Evolutionary conservation across 1,140 invertebrate genomes (phyloP).

Genomic region (Caenorhabditis latens): DNA sequence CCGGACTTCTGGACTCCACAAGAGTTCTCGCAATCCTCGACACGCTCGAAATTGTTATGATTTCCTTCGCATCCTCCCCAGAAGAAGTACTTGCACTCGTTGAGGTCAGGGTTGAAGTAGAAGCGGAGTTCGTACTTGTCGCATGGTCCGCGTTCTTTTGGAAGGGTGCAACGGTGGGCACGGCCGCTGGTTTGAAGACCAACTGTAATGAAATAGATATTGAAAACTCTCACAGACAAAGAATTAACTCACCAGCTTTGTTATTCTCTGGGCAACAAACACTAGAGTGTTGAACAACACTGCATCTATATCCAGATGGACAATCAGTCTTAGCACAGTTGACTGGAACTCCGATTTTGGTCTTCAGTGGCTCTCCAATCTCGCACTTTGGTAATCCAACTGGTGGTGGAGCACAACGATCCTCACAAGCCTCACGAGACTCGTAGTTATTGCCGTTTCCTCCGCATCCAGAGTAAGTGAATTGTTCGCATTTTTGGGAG

Average conservation of each 20-base stretch:
- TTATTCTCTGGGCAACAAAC: slow-evolving; percentile 74
- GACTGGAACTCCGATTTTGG: slow-evolving; percentile 67
- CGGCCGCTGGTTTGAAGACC: slow-evolving; percentile 30
- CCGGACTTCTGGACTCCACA: slow-evolving; percentile 81
- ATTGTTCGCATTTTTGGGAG: slow-evolving; percentile 66
- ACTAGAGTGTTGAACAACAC: slow-evolving; percentile 59
- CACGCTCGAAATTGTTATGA: slow-evolving; percentile 85
- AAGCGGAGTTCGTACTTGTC: slow-evolving; percentile 76
- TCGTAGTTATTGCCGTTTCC: slow-evolving; percentile 79
- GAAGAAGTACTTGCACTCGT: slow-evolving; percentile 84
- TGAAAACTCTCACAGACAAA: neutral
- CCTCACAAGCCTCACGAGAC: slow-evolving; percentile 71
- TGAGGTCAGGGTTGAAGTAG: slow-evolving; percentile 74
- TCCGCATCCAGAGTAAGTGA: slow-evolving; percentile 75
- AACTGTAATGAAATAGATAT: neutral
- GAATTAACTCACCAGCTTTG: slow-evolving; percentile 60
- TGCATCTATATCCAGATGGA: slow-evolving; percentile 73
- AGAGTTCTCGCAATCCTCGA: slow-evolving; percentile 86
- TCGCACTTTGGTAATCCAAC: slow-evolving; percentile 66
- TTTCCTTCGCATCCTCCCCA: slow-evolving; percentile 89
- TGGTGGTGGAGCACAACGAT: slow-evolving; percentile 69
- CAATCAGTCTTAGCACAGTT: slow-evolving; percentile 73
- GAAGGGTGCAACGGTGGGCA: slow-evolving; percentile 67
- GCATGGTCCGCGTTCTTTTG: slow-evolving; percentile 77
- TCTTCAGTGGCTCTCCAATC: slow-evolving; percentile 68